Evolutionary conservation across 2,797 vertebrate genomes (phyloP).

Genomic region (Philypnodon macrostomus): DNA sequence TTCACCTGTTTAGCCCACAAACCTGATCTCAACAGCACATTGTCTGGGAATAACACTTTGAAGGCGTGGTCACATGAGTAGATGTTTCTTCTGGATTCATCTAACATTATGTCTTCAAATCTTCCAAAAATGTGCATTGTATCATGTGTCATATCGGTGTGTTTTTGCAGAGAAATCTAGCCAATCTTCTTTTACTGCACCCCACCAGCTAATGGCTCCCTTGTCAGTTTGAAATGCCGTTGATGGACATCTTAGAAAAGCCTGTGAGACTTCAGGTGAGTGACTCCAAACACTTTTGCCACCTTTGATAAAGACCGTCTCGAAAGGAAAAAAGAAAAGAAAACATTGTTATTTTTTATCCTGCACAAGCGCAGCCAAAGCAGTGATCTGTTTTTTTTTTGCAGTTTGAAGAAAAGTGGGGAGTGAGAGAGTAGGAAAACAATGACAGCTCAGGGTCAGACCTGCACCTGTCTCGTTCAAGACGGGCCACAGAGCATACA

Average conservation of each 20-base stretch:
- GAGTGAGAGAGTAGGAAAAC: conserved; percentile 40
- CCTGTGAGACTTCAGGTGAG: conserved; percentile 59
- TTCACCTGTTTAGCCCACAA: no score
- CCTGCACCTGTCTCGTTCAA: conserved; percentile 49
- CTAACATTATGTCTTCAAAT: no score
- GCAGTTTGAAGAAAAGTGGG: conserved; percentile 30
- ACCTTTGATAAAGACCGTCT: conserved; percentile 38
- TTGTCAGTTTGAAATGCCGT: conserved; percentile 48
- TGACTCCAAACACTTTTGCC: conserved; percentile 53
- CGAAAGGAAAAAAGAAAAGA: conserved; percentile 32
- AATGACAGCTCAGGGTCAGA: conserved; percentile 71
- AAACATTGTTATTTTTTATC: conserved; percentile 2
- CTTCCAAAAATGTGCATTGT: no score
- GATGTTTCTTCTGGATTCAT: no score
- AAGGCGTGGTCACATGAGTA: no score
- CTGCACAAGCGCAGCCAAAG: conserved; percentile 16
- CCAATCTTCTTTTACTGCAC: conserved; percentile 20
- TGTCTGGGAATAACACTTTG: no score
- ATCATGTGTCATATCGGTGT: conserved; percentile 13
- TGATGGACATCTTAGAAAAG: conserved; percentile 54
- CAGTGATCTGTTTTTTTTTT: conserved; percentile 41
- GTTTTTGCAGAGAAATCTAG: conserved; percentile 20
- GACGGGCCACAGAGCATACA: conserved; percentile 43
- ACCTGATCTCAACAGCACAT: no score
- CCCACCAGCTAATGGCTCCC: conserved; percentile 47